Conservation (phyloP, 2,113 vertebrate genomes). For the Petrocephalus microphthalmus region DNA sequence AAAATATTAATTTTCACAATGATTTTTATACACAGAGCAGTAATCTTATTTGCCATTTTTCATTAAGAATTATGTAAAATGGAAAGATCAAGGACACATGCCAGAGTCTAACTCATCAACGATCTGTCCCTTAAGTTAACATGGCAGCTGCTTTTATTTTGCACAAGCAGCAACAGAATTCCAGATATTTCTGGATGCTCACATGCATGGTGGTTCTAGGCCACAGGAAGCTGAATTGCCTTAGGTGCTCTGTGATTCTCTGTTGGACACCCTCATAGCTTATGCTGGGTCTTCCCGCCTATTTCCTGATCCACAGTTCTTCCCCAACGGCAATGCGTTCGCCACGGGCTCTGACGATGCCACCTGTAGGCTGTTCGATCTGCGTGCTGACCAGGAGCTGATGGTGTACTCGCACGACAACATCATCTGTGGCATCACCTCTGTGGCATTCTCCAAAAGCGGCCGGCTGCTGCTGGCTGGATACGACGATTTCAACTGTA, state of each 20-base stretch:
- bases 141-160: background rate
- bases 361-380: constrained; percentile 96
- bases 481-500: constrained; percentile 98
- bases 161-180: background rate
- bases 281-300: background rate
- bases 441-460: constrained; percentile 97
- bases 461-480: constrained; percentile 94
- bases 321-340: constrained; percentile 96
- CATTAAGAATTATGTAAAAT: background rate
- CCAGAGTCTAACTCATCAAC: no score
- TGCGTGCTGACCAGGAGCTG: constrained; percentile 95
- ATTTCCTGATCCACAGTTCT: constrained; percentile 67
- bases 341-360: constrained; percentile 97
- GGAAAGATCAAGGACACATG: background rate
- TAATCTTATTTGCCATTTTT: background rate
- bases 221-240: background rate
- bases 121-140: background rate
- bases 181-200: background rate
- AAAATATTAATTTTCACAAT: background rate
- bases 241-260: background rate
- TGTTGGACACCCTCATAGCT: background rate
- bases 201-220: background rate
- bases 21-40: background rate
- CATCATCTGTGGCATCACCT: constrained; percentile 99
- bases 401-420: constrained; percentile 99